Base-by-base conservation (phyloP, 2,797 vertebrate genomes). In the Taenioides sp. region DNA sequence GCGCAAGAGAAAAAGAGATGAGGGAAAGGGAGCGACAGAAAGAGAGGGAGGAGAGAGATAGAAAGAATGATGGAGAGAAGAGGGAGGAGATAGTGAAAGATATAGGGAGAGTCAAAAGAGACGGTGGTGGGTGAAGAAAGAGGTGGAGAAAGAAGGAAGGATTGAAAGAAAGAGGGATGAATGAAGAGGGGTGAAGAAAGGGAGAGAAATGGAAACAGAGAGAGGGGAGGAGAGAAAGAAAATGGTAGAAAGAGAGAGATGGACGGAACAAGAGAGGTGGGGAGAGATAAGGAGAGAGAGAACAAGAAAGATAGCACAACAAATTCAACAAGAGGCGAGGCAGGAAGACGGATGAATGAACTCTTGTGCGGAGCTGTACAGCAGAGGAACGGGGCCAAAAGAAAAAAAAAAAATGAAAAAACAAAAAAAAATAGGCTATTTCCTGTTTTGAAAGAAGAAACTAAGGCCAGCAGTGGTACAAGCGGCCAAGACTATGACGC, bases 331-430 rank as follows among this genome's bases (percentile, higher is more conserved):
- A 87, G 63, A 85, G 79, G 67, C 57, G 49, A 60, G 67, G 63
- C 62, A 76, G 62, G 28, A 81, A 82, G 76, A 85, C 54, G 83
- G 88, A 87, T 78, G 62, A 73, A 79, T 70, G 78, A 77, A 65
- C 65, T 62, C 58, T 59, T 28, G 65, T 73, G 81, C 37, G 63
- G 57, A 78, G 70, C 83, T 70, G 80, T 71, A 74, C 70, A 77
- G 73, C 70, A 59, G 72, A 64, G 73, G 78, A 81, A 73, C 57
- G 67, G n/a, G 47, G 71, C 14, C 5, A 66, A 57, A 27, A 22
- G 47, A 18, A 7, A 67, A 58, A 18, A 63, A 43, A 27, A 27
- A 25, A 70, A n/a, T n/a, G n/a, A n/a, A 58, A 18, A 43, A 40
- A 11, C 1, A 71, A 59, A 47, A 75, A 80, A 50, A 37, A 10